Conservation (phyloP, 2,113 vertebrate species). For the Ammodytes marinus region DNA sequence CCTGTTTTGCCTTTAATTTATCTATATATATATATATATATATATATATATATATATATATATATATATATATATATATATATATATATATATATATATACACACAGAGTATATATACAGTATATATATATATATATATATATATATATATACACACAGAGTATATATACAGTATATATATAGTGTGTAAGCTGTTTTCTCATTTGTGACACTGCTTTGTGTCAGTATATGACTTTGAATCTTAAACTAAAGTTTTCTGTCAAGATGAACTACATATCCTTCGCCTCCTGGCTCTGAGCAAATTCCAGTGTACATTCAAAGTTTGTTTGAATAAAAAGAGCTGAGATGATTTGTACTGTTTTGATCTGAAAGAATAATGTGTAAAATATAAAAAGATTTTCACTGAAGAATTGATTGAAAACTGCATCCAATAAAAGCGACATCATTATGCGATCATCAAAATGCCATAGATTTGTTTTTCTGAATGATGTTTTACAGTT, state of each 20-base stretch:
- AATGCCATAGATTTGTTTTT: not conserved
- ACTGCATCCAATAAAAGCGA: constrained; percentile 36
- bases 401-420: constrained; percentile 26
- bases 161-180: constrained; percentile 2
- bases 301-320: constrained; percentile 14
- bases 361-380: constrained; percentile 37
- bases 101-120: too few relatives aligned
- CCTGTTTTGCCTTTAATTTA: constrained; percentile 47
- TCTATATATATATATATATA: not conserved
- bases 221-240: constrained; percentile 46
- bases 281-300: constrained; percentile 31
- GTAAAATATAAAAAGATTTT: constrained; percentile 20
- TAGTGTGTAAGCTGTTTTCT: constrained; percentile 36
- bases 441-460: not conserved
- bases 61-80: constrained; percentile 14
- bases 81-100: too few relatives aligned
- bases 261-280: not conserved
- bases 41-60: not conserved
- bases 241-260: constrained; percentile 37
- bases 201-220: constrained; percentile 64
- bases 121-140: constrained; percentile 7
- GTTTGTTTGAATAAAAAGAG: constrained; percentile 22
- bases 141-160: too few relatives aligned
- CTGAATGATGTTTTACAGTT: not conserved
- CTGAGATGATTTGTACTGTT: constrained; percentile 34